Base-by-base conservation (phyloP, 2,113 vertebrate genomes). In the Ciconia boyciana region DNA sequence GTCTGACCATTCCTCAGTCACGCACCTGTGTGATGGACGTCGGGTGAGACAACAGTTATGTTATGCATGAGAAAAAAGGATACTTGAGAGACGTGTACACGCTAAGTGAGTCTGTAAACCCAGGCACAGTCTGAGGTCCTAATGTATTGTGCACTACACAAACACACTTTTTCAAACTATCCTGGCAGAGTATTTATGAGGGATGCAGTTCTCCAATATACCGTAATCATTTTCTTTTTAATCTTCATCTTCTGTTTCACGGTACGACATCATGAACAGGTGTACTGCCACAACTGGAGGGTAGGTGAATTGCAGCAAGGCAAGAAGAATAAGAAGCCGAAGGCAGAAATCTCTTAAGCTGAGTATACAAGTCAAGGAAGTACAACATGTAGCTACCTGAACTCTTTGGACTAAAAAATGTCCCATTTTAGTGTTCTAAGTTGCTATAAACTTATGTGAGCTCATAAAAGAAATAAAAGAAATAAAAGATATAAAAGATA, bases 1-100 rank as follows among this genome's bases (percentile, higher is more conserved):
- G 6, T 22, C 65, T 72, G 48, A 11, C 12, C 0, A 0, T 29
- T 46, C 51, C 7, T 17, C 81, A 61, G 44, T 29, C 61, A 31
- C 11, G 0, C 7, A 16, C 12, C 6, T 3, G 0, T 13, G 29
- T 17, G 70, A 49, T 52, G 26, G 39, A 29, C 5, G 0, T 5
- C 18, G 57, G 43, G 29, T 28, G 76, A 69, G 22, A 54, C 24
- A 86, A 44, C 60, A 49, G 22, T 31, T 60, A 48, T 0, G 1
- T 43, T 16, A 4, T 4, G 36, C 52, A 22, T 0, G 0, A 87
- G 44, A 7, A 39, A 61, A 75, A 87, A 76, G 41, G 44, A 13
- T 10, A 9, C 29, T 51, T 48, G 57, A 83, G 41, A 75, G 51
- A 66, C 1, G 2, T 4, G 32, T 24, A 87, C 41, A 52, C 21